A percentile compares a stretch with the other conserved stretches of the same genome.
phyloP scores from a whole-genome alignment of 2,113 vertebrate genomes.

The Seriola quinqueradiata region DNA sequence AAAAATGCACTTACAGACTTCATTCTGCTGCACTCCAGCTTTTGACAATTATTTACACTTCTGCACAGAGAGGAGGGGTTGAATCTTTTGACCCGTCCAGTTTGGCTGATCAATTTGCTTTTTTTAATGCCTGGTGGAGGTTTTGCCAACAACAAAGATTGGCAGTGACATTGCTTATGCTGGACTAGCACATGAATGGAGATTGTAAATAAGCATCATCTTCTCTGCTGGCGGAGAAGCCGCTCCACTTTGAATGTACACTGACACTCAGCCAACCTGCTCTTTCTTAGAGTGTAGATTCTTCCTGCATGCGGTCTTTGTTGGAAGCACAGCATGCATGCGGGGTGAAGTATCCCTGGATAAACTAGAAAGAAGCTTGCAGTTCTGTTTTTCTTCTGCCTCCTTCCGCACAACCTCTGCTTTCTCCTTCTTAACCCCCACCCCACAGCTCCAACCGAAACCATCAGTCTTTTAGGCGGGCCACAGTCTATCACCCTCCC shows the following conservation, averaged over 20 bases:
- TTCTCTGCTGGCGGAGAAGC: slow-evolving; percentile 26
- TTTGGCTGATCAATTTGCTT: slow-evolving; percentile 55
- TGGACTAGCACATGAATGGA: slow-evolving; percentile 29
- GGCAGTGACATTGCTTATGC: slow-evolving; percentile 44
- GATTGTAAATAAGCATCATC: slow-evolving; percentile 40
- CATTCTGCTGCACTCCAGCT: slow-evolving; percentile 39
- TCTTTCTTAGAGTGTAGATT: background rate
- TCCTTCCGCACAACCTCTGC: slow-evolving; percentile 1
- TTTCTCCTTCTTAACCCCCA: slow-evolving; percentile 37
- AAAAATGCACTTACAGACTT: slow-evolving; percentile 42
- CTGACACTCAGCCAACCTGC: slow-evolving; percentile 22
- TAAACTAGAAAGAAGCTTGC: background rate
- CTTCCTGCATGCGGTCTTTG: background rate
- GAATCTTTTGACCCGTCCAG: slow-evolving; percentile 58
- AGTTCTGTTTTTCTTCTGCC: slow-evolving; percentile 9
- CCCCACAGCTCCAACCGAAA: slow-evolving; percentile 21
- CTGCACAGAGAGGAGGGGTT: slow-evolving; percentile 47
- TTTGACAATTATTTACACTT: slow-evolving; percentile 68
- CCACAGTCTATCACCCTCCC: slow-evolving; percentile 67
- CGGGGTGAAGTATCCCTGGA: background rate
- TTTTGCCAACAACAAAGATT: slow-evolving; percentile 38
- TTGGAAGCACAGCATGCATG: background rate
- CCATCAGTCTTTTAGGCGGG: slow-evolving; percentile 48
- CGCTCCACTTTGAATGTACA: slow-evolving; percentile 14
- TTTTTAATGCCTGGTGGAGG: slow-evolving; percentile 9